These are phyloP conservation scores for Cydia fagiglandana DNA, from an alignment of 1,140 invertebrate genomes.

Conservation along the genomic window DNA sequence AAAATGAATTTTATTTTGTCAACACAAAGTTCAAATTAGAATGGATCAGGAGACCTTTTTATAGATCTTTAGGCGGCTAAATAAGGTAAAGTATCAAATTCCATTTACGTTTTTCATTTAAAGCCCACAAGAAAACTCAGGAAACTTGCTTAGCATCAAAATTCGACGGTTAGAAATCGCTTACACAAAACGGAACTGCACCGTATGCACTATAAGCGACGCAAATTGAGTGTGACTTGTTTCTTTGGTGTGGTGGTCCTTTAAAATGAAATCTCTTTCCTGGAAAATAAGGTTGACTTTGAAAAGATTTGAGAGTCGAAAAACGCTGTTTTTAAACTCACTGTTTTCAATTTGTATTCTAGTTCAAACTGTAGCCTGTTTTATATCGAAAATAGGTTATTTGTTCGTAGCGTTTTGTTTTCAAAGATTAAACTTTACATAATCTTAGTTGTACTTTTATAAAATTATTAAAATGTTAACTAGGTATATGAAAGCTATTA, in stretches of 20 bases:
- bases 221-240: not conserved
- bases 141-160: not conserved
- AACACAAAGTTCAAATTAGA: no score
- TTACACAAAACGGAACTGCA: not conserved
- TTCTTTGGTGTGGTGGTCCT: not conserved
- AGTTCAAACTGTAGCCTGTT: not conserved
- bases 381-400: not conserved
- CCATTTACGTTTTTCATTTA: not conserved
- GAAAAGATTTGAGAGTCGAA: not conserved
- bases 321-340: not conserved
- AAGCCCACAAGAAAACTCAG: not conserved
- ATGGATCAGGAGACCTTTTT: no score
- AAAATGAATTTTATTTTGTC: no score
- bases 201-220: not conserved
- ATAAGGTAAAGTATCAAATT: not conserved
- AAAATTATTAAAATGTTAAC: no score
- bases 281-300: conserved; percentile 2
- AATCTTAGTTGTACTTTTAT: no score
- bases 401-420: no score
- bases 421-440: no score
- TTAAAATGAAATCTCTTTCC: not conserved
- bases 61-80: no score
- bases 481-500: no score
- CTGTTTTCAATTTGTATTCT: not conserved
- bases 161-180: not conserved